A percentile compares a stretch with the other conserved stretches of the same genome.
Evolutionary conservation across 1,140 invertebrate species (phyloP).

Genomic region (Thaumetopoea pityocampa): DNA sequence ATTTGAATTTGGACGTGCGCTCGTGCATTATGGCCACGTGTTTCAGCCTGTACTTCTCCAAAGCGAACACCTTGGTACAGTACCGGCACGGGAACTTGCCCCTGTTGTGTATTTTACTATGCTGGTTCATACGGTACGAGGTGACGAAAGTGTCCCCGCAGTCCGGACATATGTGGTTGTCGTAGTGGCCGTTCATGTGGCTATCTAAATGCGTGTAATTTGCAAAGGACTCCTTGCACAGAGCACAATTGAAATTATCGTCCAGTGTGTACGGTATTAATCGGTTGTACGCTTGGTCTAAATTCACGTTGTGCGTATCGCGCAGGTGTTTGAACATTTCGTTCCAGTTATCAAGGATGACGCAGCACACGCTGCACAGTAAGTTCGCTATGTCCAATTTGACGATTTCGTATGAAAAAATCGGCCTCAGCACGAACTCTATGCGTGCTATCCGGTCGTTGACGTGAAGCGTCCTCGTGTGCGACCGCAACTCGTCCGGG

Average conservation of each 20-base stretch:
- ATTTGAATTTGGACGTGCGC: slow-evolving; percentile 29
- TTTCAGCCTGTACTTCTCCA: slow-evolving; percentile 41
- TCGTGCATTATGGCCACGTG: slow-evolving; percentile 38
- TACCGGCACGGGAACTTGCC: slow-evolving; percentile 35
- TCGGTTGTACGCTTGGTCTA: slow-evolving; percentile 41
- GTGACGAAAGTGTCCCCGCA: slow-evolving; percentile 54
- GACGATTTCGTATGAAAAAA: slow-evolving; percentile 41
- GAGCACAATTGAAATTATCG: slow-evolving; percentile 30
- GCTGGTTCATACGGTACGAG: slow-evolving; percentile 35
- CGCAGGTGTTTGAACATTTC: slow-evolving; percentile 47
- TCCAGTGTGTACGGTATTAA: slow-evolving; percentile 44
- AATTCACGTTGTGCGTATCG: slow-evolving; percentile 29
- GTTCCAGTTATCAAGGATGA: slow-evolving; percentile 37
- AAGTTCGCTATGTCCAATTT: slow-evolving; percentile 49
- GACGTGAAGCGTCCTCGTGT: slow-evolving; percentile 33
- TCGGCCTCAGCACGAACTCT: slow-evolving; percentile 37
- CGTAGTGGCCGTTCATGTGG: slow-evolving; percentile 60
- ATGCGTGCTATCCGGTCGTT: slow-evolving; percentile 28
- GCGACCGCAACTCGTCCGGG: slow-evolving; percentile 31
- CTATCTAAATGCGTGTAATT: slow-evolving; percentile 43
- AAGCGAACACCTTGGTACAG: slow-evolving; percentile 45
- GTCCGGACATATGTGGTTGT: slow-evolving; percentile 49
- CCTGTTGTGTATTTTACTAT: slow-evolving; percentile 36
- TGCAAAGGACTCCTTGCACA: slow-evolving; percentile 36
- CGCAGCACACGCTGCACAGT: slow-evolving; percentile 36